Percentiles rank a stretch among this genome's conserved stretches.
phyloP scores from a whole-genome alignment of 2,797 vertebrate species.

The Coregonus suidteri region DNA sequence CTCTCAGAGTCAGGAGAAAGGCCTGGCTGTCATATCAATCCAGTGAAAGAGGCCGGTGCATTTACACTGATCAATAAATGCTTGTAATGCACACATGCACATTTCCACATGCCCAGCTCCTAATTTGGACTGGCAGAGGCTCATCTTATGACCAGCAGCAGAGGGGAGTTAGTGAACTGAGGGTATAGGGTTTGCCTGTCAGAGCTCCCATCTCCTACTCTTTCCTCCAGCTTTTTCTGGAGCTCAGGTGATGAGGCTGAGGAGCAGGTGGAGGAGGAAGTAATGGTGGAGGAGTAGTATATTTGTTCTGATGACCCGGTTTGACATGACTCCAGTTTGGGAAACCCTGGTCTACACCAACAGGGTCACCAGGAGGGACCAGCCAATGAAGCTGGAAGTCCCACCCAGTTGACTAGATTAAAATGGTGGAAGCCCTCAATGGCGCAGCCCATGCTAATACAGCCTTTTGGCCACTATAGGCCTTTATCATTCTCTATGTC shows the following conservation, averaged over 20 bases:
- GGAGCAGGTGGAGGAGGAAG: constrained; percentile 14
- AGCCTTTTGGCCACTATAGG: no score
- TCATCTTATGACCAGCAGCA: not conserved
- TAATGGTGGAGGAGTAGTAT: constrained; percentile 11
- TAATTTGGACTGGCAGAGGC: not conserved
- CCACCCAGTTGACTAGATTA: no score
- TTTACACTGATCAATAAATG: constrained; percentile 29
- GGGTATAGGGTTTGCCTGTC: not conserved
- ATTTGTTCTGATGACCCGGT: not conserved
- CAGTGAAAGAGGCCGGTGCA: constrained; percentile 15
- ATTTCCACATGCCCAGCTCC: not conserved
- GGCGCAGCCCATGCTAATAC: no score
- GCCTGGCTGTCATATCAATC: constrained; percentile 21
- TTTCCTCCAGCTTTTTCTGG: not conserved
- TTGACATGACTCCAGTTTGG: no score
- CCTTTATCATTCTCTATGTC: not conserved
- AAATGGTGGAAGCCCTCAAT: no score
- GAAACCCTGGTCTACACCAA: no score
- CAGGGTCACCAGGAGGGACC: no score
- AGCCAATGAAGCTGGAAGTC: no score
- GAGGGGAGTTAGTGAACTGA: not conserved
- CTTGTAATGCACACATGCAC: constrained; percentile 3
- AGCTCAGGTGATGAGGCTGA: not conserved
- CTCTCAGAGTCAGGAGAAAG: constrained; percentile 27
- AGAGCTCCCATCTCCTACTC: not conserved